A percentile compares a stretch with the other conserved stretches of the same genome.
Conservation (phyloP, 2,797 vertebrate genomes). For the Neosilurus hyrtlii region DNA sequence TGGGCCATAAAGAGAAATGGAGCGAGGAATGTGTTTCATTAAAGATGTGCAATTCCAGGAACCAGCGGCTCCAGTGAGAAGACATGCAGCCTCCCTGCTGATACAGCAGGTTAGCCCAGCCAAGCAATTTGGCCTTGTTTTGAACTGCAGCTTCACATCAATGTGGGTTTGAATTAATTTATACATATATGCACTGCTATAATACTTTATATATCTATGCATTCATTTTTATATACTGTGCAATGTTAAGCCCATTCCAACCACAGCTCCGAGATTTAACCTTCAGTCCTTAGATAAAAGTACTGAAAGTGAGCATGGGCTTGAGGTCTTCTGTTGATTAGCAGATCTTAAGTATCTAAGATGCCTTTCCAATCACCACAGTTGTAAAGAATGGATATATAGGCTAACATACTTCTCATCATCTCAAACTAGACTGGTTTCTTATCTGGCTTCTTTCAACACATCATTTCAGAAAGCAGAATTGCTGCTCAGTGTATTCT, state of each 20-base stretch:
- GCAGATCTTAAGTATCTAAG: too few relatives aligned
- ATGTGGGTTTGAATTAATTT: not conserved
- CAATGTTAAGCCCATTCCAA: too few relatives aligned
- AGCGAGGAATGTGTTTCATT: conserved; percentile 56
- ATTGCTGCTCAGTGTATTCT: not conserved
- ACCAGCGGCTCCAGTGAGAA: conserved; percentile 39
- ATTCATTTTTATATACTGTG: too few relatives aligned
- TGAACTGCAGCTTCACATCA: conserved; percentile 1
- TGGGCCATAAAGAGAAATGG: conserved; percentile 58
- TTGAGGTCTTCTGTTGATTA: not conserved
- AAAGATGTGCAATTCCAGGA: conserved; percentile 52
- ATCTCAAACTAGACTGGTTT: not conserved
- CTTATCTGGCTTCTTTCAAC: not conserved
- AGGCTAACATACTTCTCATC: too few relatives aligned
- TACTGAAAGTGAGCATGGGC: not conserved
- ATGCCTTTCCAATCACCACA: not conserved
- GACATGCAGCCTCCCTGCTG: conserved; percentile 44
- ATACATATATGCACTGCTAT: too few relatives aligned
- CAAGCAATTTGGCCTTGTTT: conserved; percentile 41
- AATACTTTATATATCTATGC: too few relatives aligned
- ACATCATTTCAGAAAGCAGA: not conserved
- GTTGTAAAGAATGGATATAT: not conserved
- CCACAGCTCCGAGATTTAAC: not conserved
- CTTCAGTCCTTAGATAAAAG: not conserved
- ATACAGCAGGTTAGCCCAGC: conserved; percentile 42